phyloP scores from a whole-genome alignment of 2,888 invertebrate genomes.

The Lamproptera curius region DNA sequence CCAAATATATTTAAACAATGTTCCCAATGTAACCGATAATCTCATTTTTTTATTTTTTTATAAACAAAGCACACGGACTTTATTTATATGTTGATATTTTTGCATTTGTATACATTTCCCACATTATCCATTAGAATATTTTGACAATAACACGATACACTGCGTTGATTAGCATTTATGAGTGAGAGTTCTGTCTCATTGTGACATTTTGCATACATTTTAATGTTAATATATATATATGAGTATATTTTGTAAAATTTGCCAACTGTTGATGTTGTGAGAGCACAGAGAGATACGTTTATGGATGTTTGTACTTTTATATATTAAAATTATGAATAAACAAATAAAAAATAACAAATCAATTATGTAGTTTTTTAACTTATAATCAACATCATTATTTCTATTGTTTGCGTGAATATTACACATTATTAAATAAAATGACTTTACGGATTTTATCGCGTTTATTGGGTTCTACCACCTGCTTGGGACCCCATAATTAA shows the following conservation, averaged over 20 bases:
- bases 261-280: conserved; percentile 34
- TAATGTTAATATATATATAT: conserved; percentile 21
- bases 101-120: conserved; percentile 25
- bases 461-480: too few relatives aligned
- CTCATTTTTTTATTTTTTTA: conserved; percentile 11
- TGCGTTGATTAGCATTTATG: conserved; percentile 56
- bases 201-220: too few relatives aligned
- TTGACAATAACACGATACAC: conserved; percentile 42
- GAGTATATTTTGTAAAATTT: conserved; percentile 21
- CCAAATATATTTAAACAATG: too few relatives aligned
- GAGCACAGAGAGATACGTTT: conserved; percentile 38
- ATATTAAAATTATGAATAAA: conserved; percentile 33
- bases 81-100: conserved; percentile 13
- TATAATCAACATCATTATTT: conserved; percentile 53
- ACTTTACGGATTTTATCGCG: too few relatives aligned
- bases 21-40: conserved; percentile 16
- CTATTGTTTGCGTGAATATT: too few relatives aligned
- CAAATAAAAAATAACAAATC: conserved; percentile 42
- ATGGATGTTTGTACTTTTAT: conserved; percentile 73
- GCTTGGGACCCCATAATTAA: too few relatives aligned
- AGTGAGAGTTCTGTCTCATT: too few relatives aligned
- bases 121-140: conserved; percentile 6
- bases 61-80: conserved; percentile 4
- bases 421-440: too few relatives aligned
- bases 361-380: conserved; percentile 55